phyloP scores from a whole-genome alignment of 2,113 vertebrate species.

The Triplophysa dalaica region DNA sequence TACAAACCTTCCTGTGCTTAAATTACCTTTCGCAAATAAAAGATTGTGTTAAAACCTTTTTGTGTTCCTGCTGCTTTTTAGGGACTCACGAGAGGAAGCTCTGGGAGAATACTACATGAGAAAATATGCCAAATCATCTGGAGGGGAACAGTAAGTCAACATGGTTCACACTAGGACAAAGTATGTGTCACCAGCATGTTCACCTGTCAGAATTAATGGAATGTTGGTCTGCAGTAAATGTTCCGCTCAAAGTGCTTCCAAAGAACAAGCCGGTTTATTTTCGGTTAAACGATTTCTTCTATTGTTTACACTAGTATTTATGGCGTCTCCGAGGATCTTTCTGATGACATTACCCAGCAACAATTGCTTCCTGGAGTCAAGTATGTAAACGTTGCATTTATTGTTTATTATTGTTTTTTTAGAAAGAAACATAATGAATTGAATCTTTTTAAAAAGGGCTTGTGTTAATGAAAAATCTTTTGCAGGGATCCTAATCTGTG shows the following conservation, averaged over 20 bases:
- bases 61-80: too few species aligned
- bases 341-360: slow-evolving; percentile 94
- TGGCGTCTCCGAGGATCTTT: slow-evolving; percentile 88
- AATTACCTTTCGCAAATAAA: background rate
- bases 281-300: background rate
- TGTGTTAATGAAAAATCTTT: slow-evolving; percentile 1
- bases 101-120: slow-evolving; percentile 95
- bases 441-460: background rate
- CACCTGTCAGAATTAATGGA: background rate
- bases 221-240: background rate
- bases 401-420: background rate
- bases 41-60: background rate
- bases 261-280: background rate
- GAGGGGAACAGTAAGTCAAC: slow-evolving; percentile 85
- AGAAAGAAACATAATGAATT: background rate
- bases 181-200: background rate
- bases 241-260: background rate
- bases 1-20: background rate
- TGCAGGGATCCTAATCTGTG: slow-evolving; percentile 91
- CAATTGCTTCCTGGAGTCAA: slow-evolving; percentile 93
- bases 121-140: slow-evolving; percentile 89
- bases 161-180: background rate
- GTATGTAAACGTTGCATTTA: slow-evolving; percentile 67
- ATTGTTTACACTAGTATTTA: slow-evolving; percentile 73
- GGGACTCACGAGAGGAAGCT: slow-evolving; percentile 90